Evolutionary conservation across 2,888 invertebrate species (phyloP), one percentile per base, ranked within the genome.

Genomic region (Malachius bipustulatus): DNA sequence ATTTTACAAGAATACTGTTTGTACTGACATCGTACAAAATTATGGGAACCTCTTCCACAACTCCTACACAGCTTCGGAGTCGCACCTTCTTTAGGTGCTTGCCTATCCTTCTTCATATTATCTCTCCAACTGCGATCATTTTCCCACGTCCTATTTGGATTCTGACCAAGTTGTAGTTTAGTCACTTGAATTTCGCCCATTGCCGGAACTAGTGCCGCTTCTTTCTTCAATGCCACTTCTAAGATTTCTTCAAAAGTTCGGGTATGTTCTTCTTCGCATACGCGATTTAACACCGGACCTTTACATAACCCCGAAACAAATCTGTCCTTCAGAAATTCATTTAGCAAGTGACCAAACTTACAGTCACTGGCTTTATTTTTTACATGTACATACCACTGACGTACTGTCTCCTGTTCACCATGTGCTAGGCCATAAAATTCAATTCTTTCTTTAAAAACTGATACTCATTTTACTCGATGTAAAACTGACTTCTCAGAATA

Each of bases 361-460:
- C 24, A 19, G 6, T 19, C 9, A 6, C 6, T n/a, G 6, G 24
- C 24, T 8, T 6, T n/a, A 19, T 19, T 19, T 19, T 19, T 19
- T 19, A 19, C 9, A 8, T n/a, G 6, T 8, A 19, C 9, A 19
- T 19, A 19, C 6, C 9, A 19, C n/a, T n/a, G n/a, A n/a, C n/a
- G n/a, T n/a, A n/a, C n/a, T n/a, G n/a, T n/a, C n/a, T n/a, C n/a
- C n/a, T n/a, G n/a, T n/a, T n/a, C n/a, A n/a, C n/a, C n/a, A 6
- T 19, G 24, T n/a, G 6, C 9, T 19, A 19, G 6, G 6, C 9
- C 24, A 19, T 19, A 19, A 19, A 19, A 19, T 19, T 8, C 24
- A 19, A 19, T 19, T 19, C 24, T 6, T 19, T 19, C 24, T 19
- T n/a, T 19, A 19, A 19, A 19, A 19, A 19, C 24, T 8, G n/a